These are phyloP conservation scores for Schrankia costaestrigalis DNA, from an alignment of 2,888 invertebrate genomes.

Conservation along the genomic window DNA sequence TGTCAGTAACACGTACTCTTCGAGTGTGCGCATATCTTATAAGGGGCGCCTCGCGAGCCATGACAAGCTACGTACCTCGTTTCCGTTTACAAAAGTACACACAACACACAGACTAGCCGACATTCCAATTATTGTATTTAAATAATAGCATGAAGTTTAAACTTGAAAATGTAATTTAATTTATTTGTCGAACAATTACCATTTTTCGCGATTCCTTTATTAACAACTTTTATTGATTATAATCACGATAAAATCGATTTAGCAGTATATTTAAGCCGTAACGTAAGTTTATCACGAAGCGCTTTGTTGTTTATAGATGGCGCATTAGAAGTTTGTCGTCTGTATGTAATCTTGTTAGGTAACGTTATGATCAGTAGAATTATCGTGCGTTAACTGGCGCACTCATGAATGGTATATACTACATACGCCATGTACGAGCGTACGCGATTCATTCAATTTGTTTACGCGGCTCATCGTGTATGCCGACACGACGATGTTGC, in stretches of 20 bases:
- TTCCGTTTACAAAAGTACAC: slow-evolving; percentile 51
- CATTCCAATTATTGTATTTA: slow-evolving; percentile 6
- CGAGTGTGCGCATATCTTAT: slow-evolving; percentile 45
- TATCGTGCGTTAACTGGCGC: slow-evolving; percentile 68
- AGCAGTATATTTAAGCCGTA: slow-evolving; percentile 17
- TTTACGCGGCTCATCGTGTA: slow-evolving; percentile 60
- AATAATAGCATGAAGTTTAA: not conserved
- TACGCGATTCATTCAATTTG: slow-evolving; percentile 79
- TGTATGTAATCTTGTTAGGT: slow-evolving; percentile 54
- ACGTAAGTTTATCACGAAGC: slow-evolving; percentile 23
- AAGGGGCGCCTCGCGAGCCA: slow-evolving; percentile 62
- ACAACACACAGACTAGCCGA: slow-evolving; percentile 33
- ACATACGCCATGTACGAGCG: slow-evolving; percentile 57
- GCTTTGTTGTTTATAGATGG: too few species aligned
- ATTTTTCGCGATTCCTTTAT: slow-evolving; percentile 1
- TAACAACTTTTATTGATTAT: slow-evolving; percentile 7
- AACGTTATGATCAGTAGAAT: slow-evolving; percentile 64
- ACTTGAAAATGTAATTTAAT: not conserved
- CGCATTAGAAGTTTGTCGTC: slow-evolving; percentile 3
- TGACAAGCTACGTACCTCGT: slow-evolving; percentile 51
- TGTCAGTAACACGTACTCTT: slow-evolving; percentile 35
- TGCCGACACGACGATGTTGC: slow-evolving; percentile 56
- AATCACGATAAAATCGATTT: slow-evolving; percentile 21
- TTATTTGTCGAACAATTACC: too few species aligned
- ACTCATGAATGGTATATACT: slow-evolving; percentile 76